A percentile compares a stretch with the other conserved stretches of the same genome.
phyloP scores from a whole-genome alignment of 2,888 invertebrate genomes.

The Tinea pellionella region DNA sequence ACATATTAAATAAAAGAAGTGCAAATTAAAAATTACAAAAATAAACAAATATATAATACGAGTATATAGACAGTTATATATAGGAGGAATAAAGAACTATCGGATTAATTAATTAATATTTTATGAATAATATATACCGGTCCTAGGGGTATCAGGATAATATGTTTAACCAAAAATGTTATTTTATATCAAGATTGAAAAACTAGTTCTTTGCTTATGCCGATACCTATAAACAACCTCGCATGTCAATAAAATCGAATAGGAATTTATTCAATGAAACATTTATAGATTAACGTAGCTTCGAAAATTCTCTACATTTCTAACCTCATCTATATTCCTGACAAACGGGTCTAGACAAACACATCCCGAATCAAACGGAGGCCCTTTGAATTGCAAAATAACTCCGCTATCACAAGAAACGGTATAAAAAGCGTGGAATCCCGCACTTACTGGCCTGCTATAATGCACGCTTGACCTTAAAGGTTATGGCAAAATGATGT shows the following conservation, averaged over 20 bases:
- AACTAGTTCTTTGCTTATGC: background rate
- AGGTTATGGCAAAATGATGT: background rate
- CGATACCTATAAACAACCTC: background rate
- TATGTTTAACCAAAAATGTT: too few species aligned
- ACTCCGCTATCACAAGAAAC: slow-evolving; percentile 31
- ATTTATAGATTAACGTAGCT: background rate
- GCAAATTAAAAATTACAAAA: too few species aligned
- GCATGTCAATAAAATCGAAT: too few species aligned
- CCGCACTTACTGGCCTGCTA: slow-evolving; percentile 19
- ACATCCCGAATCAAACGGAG: slow-evolving; percentile 27
- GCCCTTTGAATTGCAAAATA: slow-evolving; percentile 50
- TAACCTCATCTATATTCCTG: slow-evolving; percentile 31
- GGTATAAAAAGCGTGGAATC: slow-evolving; percentile 28
- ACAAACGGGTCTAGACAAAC: slow-evolving; percentile 31
- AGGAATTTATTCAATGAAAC: background rate
- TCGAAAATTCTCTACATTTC: slow-evolving; percentile 15
- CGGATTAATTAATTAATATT: too few species aligned
- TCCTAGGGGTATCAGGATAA: too few species aligned
- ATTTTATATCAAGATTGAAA: too few species aligned
- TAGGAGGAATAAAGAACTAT: too few species aligned
- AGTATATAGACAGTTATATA: too few species aligned
- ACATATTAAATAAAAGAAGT: too few species aligned
- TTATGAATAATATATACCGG: too few species aligned
- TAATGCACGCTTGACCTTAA: slow-evolving; percentile 32
- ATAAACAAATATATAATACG: too few species aligned